Evolutionary conservation across 1,140 invertebrate species (phyloP).

Genomic region (Macrocentrus cingulum): DNA sequence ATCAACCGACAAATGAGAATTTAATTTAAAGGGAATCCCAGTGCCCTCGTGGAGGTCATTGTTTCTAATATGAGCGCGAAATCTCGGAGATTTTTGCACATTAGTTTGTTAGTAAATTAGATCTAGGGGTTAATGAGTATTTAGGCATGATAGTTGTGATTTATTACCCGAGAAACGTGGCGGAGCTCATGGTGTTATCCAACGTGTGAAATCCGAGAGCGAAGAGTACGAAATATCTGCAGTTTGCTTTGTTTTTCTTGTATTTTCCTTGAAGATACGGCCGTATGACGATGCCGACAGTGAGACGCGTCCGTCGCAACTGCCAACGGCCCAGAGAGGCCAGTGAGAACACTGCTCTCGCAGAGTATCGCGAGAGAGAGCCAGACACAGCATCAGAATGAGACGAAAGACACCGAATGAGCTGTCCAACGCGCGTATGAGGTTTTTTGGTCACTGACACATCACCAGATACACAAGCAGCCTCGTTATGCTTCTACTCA

Average conservation of each 20-base stretch:
- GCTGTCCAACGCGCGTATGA: neutral
- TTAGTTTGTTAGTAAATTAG: no score
- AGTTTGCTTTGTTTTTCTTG: neutral
- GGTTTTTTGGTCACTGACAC: neutral
- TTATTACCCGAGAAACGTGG: conserved; percentile 22
- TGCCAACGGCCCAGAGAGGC: conserved; percentile 13
- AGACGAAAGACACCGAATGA: neutral
- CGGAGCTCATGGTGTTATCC: conserved; percentile 20
- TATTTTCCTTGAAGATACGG: neutral
- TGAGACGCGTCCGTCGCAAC: conserved; percentile 19
- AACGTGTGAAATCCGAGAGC: neutral
- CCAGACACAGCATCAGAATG: neutral
- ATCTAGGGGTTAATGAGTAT: neutral
- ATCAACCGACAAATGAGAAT: no score
- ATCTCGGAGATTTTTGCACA: no score
- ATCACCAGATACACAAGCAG: no score
- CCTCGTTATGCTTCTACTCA: no score
- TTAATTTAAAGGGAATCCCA: no score
- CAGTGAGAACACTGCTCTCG: neutral
- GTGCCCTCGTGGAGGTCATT: no score
- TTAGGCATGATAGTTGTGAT: neutral
- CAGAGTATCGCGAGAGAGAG: neutral
- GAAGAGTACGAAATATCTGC: neutral
- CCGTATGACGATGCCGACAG: conserved; percentile 19
- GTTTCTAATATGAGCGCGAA: no score